Percentiles rank a stretch among this genome's conserved stretches.
Evolutionary conservation across 2,113 vertebrate genomes (phyloP).

Genomic region (Oenanthe melanoleuca): DNA sequence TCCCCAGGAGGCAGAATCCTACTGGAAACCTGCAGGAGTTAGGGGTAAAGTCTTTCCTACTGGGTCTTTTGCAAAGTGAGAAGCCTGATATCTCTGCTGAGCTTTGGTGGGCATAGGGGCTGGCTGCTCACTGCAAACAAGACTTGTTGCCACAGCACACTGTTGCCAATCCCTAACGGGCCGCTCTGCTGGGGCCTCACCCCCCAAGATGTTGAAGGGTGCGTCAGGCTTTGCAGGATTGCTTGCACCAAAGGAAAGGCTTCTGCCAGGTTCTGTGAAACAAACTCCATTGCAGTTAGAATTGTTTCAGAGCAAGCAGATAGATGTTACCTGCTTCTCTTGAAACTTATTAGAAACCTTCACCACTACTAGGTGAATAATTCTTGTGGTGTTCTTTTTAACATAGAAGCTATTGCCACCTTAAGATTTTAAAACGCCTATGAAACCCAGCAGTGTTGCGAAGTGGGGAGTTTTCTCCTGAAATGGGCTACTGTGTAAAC

Average conservation of each 20-base stretch:
- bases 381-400: not conserved
- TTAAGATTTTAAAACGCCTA: not conserved
- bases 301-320: not conserved
- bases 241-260: not conserved
- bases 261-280: not conserved
- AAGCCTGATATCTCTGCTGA: not conserved
- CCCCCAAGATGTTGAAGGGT: not conserved
- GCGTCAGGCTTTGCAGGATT: not conserved
- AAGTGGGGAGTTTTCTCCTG: not conserved
- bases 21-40: not conserved
- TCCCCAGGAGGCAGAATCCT: not conserved
- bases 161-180: not conserved
- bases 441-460: not conserved
- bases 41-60: not conserved
- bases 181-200: not conserved
- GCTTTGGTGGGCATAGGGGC: too few species aligned
- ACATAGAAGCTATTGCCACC: not conserved
- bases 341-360: not conserved
- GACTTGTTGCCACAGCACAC: not conserved
- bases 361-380: not conserved
- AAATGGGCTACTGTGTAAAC: constrained; percentile 32
- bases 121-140: not conserved
- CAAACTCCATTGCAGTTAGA: not conserved
- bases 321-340: not conserved
- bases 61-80: not conserved